Evolutionary conservation across 2,113 vertebrate genomes (phyloP), one percentile per base, ranked within the genome.

Genomic region (Picathartes gymnocephalus): DNA sequence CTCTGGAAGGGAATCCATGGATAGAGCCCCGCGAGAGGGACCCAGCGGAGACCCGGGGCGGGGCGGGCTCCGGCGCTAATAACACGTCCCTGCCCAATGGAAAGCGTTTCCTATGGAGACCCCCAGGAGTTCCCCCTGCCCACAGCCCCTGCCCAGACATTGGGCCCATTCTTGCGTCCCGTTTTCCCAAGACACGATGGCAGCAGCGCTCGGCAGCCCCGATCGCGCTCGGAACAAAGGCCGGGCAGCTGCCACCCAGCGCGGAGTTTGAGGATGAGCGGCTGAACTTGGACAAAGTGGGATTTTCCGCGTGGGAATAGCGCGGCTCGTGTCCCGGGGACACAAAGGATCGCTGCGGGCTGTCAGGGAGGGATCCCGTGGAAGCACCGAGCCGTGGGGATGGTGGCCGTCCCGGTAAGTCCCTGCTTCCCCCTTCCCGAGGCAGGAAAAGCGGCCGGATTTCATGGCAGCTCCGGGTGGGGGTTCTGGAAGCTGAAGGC

Each of bases 171-270:
- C 95, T 96, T n/a, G 92, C 27, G 81, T 92, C 94, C 94, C 86
- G 66, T 81, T 95, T 91, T 94, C 84, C 97, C 97, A 83, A 92
- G 96, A 72, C 97, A 14, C 57, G 93, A 95, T 48, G 95, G 96
- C 96, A 76, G 92, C 94, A 9, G 92, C 88, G 12, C 79, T 88
- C 56, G 61, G 97, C 96, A 57, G 94, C 74, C 92, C 47, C 37
- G 80, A 53, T 47, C 45, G 64, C 95, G 82, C 82, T 33, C 37
- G 92, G 86, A 98, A 98, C 98, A 98, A 98, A 98, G 97, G 97
- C 39, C 91, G 61, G 94, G 87, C 73, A 48, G 39, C 95, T 86
- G 90, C 95, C 96, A 11, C 92, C 47, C 42, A 42, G 83, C 40
- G 86, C 54, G 74, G 74, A 18, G 70, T 88, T 57, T 57, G 37